phyloP scores from a whole-genome alignment of 2,888 invertebrate genomes.

The Chironomus tentans region DNA sequence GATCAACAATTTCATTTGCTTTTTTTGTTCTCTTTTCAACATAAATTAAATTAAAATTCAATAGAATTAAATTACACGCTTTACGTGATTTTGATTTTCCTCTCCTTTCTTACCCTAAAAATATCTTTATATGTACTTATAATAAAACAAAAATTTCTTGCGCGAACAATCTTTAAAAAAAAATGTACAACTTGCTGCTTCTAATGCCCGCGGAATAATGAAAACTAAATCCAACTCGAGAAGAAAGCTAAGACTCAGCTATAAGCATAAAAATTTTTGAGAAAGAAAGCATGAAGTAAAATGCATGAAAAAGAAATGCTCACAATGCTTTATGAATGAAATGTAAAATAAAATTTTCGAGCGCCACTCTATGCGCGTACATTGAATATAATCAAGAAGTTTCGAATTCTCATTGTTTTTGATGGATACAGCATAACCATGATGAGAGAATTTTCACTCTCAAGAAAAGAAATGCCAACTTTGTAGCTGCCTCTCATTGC shows the following conservation, averaged over 20 bases:
- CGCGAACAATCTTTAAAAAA: background rate
- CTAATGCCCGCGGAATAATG: background rate
- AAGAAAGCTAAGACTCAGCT: background rate
- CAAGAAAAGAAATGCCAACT: no score
- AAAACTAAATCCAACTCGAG: background rate
- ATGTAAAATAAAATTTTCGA: background rate
- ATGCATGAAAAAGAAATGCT: background rate
- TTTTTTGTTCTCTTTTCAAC: background rate
- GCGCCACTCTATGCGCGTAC: background rate
- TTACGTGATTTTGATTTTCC: slow-evolving; percentile 2
- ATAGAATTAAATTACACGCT: background rate
- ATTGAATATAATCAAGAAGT: background rate
- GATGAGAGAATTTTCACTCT: no score
- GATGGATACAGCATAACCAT: no score
- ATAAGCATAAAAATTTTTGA: background rate
- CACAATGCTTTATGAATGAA: background rate
- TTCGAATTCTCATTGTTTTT: background rate
- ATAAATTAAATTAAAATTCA: background rate
- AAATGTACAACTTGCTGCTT: background rate
- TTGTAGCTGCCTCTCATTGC: no score
- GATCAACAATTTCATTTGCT: background rate
- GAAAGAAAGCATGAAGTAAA: background rate
- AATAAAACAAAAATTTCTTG: background rate
- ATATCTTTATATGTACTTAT: background rate
- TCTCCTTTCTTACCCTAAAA: background rate